Evolutionary conservation across 2,113 vertebrate genomes (phyloP).

Genomic region (Alouatta palliata): DNA sequence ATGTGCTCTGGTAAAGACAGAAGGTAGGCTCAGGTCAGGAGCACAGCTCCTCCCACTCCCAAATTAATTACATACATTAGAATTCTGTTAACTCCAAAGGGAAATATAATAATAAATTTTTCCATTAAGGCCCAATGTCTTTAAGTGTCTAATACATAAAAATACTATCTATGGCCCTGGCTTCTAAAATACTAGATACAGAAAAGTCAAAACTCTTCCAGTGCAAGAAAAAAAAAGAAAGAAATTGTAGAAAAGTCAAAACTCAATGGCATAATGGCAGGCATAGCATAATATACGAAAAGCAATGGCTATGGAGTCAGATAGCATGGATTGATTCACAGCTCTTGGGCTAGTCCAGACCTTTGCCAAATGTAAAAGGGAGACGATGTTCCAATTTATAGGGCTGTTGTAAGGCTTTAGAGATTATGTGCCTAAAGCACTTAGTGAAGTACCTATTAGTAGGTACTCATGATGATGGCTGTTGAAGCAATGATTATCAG

Average conservation of each 20-base stretch:
- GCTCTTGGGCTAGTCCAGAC: not conserved
- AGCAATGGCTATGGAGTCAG: not conserved
- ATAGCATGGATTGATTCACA: not conserved
- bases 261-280: not conserved
- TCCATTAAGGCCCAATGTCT: not conserved
- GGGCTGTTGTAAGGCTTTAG: not conserved
- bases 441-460: not conserved
- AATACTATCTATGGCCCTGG: not conserved
- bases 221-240: no score
- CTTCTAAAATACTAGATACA: not conserved
- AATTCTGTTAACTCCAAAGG: constrained; percentile 35
- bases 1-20: constrained; percentile 17
- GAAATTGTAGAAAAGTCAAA: not conserved
- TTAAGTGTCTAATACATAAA: constrained; percentile 20
- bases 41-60: not conserved
- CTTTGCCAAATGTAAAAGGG: not conserved
- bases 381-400: not conserved
- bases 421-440: not conserved
- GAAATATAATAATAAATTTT: constrained; percentile 33
- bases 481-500: not conserved
- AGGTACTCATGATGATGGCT: not conserved
- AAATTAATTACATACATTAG: constrained; percentile 12
- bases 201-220: constrained; percentile 11
- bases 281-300: not conserved
- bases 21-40: not conserved